A percentile compares a stretch with the other conserved stretches of the same genome.
phyloP scores from a whole-genome alignment of 1,140 invertebrate species.

The Antheraea pernyi region DNA sequence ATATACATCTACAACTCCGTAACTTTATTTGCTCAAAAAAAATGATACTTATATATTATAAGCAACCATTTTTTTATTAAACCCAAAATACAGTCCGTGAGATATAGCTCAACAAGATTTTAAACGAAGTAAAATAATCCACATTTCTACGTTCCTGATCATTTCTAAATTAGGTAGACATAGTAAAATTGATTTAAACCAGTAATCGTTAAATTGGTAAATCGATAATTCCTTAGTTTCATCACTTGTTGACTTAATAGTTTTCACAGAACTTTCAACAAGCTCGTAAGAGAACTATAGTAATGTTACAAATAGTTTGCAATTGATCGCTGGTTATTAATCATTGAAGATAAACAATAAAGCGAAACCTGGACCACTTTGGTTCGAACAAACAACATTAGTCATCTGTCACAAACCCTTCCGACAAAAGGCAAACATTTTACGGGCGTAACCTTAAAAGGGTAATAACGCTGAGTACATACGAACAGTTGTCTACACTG shows the following conservation, averaged over 20 bases:
- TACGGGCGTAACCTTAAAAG: slow-evolving; percentile 20
- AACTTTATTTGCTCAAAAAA: no score
- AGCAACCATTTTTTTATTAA: no score
- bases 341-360: slow-evolving; percentile 34
- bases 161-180: no score
- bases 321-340: slow-evolving; percentile 19
- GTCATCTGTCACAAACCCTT: slow-evolving; percentile 37
- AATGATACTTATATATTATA: no score
- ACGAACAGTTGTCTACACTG: background rate
- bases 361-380: slow-evolving; percentile 16
- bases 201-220: no score
- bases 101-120: no score
- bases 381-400: slow-evolving; percentile 30
- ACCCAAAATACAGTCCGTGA: no score
- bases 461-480: background rate
- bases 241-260: background rate
- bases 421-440: slow-evolving; percentile 30
- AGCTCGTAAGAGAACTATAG: background rate
- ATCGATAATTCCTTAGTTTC: background rate
- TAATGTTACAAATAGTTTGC: slow-evolving; percentile 18
- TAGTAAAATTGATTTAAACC: no score
- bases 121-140: no score
- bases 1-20: no score
- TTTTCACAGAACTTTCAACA: slow-evolving; percentile 4
- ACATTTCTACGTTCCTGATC: no score